A percentile compares a stretch with the other conserved stretches of the same genome.
These are phyloP conservation scores for Erebia epiphron DNA, from an alignment of 2,888 invertebrate species.

Conservation along the genomic window DNA sequence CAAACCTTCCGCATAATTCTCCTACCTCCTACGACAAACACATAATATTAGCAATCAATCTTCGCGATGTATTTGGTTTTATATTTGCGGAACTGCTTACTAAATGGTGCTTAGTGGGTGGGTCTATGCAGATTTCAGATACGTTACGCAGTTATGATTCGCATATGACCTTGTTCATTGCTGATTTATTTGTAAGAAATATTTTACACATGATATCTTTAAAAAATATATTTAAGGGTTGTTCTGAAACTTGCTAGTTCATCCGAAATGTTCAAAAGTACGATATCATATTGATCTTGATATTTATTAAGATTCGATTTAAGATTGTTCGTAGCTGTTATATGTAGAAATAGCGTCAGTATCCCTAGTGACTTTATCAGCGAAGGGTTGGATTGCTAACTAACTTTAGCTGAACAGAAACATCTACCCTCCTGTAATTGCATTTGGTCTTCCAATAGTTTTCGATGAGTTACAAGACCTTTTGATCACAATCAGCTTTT, in stretches of 20 bases:
- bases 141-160: constrained; percentile 37
- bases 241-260: background rate
- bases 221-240: background rate
- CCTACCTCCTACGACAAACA: constrained; percentile 25
- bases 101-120: constrained; percentile 44
- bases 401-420: too few relatives aligned
- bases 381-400: too few relatives aligned
- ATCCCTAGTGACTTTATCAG: too few relatives aligned
- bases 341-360: too few relatives aligned
- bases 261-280: too few relatives aligned
- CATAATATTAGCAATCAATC: constrained; percentile 13
- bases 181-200: constrained; percentile 35
- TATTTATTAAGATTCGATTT: too few relatives aligned
- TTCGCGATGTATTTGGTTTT: constrained; percentile 38
- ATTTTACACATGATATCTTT: too few relatives aligned
- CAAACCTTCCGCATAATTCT: constrained; percentile 28
- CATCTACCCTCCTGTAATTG: too few relatives aligned
- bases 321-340: too few relatives aligned
- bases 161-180: constrained; percentile 38
- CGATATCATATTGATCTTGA: too few relatives aligned
- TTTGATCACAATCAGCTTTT: background rate
- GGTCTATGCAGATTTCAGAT: constrained; percentile 49
- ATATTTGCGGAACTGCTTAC: constrained; percentile 58
- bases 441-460: too few relatives aligned
- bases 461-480: too few relatives aligned